phyloP scores from a whole-genome alignment of 2,113 vertebrate genomes.

The Syngnathus floridae region DNA sequence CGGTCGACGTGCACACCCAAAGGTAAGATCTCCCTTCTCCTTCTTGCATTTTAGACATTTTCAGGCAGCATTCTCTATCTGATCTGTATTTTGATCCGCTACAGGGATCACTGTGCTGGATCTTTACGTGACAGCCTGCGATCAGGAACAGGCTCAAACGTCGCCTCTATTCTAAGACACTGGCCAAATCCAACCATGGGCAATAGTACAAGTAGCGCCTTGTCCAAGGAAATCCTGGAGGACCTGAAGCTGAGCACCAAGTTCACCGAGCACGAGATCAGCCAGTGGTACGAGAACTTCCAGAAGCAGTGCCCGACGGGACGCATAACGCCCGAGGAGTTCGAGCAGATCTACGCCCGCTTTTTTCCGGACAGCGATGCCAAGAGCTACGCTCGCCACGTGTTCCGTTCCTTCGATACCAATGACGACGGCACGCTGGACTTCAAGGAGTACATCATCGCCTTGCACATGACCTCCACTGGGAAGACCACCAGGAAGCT shows the following conservation, averaged over 20 bases:
- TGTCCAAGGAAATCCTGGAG: conserved; percentile 87
- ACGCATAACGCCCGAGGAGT: conserved; percentile 77
- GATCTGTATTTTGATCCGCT: background rate
- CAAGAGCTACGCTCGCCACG: conserved; percentile 83
- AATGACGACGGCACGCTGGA: conserved; percentile 88
- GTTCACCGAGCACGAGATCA: conserved; percentile 79
- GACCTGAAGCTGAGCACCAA: conserved; percentile 83
- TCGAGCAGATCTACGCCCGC: conserved; percentile 84
- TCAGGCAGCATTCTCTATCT: background rate
- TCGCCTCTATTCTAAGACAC: background rate
- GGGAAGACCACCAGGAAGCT: conserved; percentile 82
- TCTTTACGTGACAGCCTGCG: background rate
- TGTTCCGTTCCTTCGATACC: conserved; percentile 91
- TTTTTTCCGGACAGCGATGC: conserved; percentile 88
- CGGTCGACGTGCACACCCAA: conserved; percentile 18
- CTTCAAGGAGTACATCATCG: conserved; percentile 91
- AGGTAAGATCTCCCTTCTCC: conserved; percentile 33
- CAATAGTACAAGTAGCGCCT: conserved; percentile 79
- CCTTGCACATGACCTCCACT: conserved; percentile 84
- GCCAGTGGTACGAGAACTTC: conserved; percentile 86
- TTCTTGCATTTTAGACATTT: background rate
- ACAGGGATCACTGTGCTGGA: background rate
- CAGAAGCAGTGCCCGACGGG: conserved; percentile 83
- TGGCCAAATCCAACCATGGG: conserved; percentile 71
- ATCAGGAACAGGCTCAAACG: background rate